Evolutionary conservation across 2,888 invertebrate genomes (phyloP).

Genomic region (Patella depressa): DNA sequence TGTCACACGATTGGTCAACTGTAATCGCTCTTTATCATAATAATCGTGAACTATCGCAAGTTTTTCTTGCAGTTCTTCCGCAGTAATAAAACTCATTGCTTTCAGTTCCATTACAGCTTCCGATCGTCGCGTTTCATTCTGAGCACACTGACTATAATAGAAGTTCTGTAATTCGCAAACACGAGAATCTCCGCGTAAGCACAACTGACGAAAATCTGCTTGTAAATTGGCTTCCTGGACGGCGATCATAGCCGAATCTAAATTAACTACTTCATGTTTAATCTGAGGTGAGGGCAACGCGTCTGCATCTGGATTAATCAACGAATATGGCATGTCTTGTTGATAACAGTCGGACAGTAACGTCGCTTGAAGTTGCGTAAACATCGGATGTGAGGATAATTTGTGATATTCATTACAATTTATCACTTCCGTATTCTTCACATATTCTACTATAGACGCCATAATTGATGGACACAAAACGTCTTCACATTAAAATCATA

Average conservation of each 20-base stretch:
- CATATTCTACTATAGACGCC: slow-evolving; percentile 31
- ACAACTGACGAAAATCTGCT: slow-evolving; percentile 59
- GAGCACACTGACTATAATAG: slow-evolving; percentile 54
- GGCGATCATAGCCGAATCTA: slow-evolving; percentile 49
- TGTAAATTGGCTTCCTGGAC: slow-evolving; percentile 62
- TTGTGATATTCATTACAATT: slow-evolving; percentile 22
- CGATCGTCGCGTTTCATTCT: slow-evolving; percentile 52
- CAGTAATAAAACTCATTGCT: slow-evolving; percentile 37
- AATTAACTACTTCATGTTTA: slow-evolving; percentile 15
- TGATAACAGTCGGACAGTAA: slow-evolving; percentile 47
- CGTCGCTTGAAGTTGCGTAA: slow-evolving; percentile 56
- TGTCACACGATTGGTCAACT: slow-evolving; percentile 55
- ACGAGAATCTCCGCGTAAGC: slow-evolving; percentile 45
- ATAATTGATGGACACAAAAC: slow-evolving; percentile 3
- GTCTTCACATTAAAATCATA: no score
- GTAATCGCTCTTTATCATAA: slow-evolving; percentile 56
- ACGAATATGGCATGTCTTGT: slow-evolving; percentile 32
- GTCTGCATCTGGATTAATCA: slow-evolving; percentile 8
- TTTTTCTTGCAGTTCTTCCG: slow-evolving; percentile 42
- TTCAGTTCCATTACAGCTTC: slow-evolving; percentile 51
- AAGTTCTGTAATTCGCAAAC: slow-evolving; percentile 58
- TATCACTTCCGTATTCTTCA: background rate
- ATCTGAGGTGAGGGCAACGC: slow-evolving; percentile 24
- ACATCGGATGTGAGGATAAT: slow-evolving; percentile 60
- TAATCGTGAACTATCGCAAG: slow-evolving; percentile 42